A percentile compares a stretch with the other conserved stretches of the same genome.
Evolutionary conservation across 2,888 invertebrate species (phyloP).

Genomic region (Carabus problematicus): DNA sequence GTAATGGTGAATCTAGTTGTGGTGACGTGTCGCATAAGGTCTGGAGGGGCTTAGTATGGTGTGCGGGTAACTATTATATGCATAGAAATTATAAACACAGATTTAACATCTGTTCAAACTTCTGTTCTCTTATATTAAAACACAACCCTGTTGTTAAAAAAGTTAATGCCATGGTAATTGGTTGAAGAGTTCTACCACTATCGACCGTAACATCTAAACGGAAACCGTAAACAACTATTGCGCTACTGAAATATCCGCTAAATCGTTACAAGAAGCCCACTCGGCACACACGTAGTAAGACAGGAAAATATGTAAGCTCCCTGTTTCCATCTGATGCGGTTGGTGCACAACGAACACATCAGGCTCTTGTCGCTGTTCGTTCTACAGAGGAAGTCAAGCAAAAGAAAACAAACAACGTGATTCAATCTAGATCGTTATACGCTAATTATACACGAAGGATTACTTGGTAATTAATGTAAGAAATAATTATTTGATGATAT

Average conservation of each 20-base stretch:
- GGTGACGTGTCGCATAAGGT: too few species aligned
- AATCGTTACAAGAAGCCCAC: not conserved
- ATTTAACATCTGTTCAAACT: constrained; percentile 11
- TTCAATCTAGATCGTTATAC: constrained; percentile 29
- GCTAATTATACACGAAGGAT: constrained; percentile 31
- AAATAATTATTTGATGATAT: constrained; percentile 17
- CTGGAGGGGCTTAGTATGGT: too few species aligned
- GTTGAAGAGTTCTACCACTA: constrained; percentile 17
- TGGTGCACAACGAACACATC: not conserved
- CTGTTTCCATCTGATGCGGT: too few species aligned
- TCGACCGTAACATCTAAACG: constrained; percentile 39
- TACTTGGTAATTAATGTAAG: constrained; percentile 30
- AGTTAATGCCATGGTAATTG: constrained; percentile 35
- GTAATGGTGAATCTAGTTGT: too few species aligned
- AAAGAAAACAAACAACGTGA: constrained; percentile 23
- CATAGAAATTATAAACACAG: too few species aligned
- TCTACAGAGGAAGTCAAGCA: constrained; percentile 22
- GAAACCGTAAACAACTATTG: constrained; percentile 33
- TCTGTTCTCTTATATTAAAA: constrained; percentile 6
- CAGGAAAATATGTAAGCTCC: too few species aligned
- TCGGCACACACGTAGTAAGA: too few species aligned
- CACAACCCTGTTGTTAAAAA: constrained; percentile 13
- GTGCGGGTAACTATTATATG: too few species aligned
- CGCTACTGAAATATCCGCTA: constrained; percentile 29
- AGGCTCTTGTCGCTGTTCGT: not conserved